Evolutionary conservation across 2,797 vertebrate species (phyloP).

Genomic region (Lagodon rhomboides): DNA sequence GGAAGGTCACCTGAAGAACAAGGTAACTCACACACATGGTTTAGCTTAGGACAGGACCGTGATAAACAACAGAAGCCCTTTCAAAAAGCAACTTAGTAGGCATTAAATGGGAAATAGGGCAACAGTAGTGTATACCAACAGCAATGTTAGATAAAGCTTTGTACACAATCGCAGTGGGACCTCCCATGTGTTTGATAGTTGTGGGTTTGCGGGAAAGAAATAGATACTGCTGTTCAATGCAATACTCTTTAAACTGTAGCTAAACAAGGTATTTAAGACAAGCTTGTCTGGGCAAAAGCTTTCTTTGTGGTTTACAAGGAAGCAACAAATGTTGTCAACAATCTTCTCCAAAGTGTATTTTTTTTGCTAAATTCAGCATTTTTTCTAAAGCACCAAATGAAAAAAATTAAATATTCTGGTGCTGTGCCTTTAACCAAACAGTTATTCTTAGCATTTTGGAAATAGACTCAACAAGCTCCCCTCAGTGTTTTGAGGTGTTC

Average conservation of each 20-base stretch:
- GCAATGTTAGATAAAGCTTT: slow-evolving; percentile 53
- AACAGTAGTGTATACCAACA: neutral
- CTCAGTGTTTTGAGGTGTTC: neutral
- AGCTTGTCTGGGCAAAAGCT: slow-evolving; percentile 48
- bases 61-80: neutral
- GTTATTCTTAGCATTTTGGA: neutral
- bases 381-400: slow-evolving; percentile 4
- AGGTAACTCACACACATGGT: slow-evolving; percentile 52
- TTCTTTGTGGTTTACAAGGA: slow-evolving; percentile 38
- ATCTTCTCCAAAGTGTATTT: slow-evolving; percentile 22
- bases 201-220: slow-evolving; percentile 59
- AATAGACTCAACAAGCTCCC: neutral
- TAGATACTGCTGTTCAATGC: slow-evolving; percentile 22
- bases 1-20: slow-evolving; percentile 74
- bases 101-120: neutral
- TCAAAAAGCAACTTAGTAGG: no score
- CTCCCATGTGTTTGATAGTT: slow-evolving; percentile 48
- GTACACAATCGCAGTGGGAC: slow-evolving; percentile 70
- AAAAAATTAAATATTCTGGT: slow-evolving; percentile 23
- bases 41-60: neutral
- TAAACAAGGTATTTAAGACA: slow-evolving; percentile 45
- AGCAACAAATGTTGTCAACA: slow-evolving; percentile 42
- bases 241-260: slow-evolving; percentile 60
- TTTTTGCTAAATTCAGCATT: slow-evolving; percentile 33
- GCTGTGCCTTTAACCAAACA: neutral